These are phyloP conservation scores for Pelusios castaneus DNA, from an alignment of 2,113 vertebrate genomes.

Conservation along the genomic window DNA sequence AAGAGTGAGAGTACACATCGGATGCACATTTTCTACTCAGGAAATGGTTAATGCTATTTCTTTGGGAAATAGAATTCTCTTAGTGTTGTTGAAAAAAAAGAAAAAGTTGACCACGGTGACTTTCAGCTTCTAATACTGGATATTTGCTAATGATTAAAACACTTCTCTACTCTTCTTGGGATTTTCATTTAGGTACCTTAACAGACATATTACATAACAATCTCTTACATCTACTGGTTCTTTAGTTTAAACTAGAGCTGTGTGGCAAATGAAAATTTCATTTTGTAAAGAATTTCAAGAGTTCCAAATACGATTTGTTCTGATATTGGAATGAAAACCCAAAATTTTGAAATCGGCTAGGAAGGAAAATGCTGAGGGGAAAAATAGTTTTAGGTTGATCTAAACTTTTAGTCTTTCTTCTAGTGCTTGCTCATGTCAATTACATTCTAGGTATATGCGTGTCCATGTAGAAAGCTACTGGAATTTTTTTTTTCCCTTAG, in stretches of 20 bases:
- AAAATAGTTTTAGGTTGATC: neutral
- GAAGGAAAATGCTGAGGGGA: neutral
- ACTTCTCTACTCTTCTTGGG: neutral
- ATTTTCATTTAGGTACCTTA: neutral
- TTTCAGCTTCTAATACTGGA: neutral
- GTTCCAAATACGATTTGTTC: neutral
- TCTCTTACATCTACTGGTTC: neutral
- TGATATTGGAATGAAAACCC: neutral
- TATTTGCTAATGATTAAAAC: neutral
- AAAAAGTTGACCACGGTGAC: neutral
- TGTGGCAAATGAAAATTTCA: neutral
- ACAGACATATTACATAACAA: neutral
- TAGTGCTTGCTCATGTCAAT: too few species aligned
- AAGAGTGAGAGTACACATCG: neutral
- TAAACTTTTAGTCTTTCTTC: neutral
- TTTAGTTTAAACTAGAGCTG: neutral
- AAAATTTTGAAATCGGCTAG: rapidly evolving
- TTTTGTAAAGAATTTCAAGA: neutral
- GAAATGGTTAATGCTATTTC: slow-evolving; percentile 16
- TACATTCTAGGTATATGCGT: too few species aligned
- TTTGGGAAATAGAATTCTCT: neutral
- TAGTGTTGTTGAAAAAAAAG: neutral
- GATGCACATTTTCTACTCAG: neutral
- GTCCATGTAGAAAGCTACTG: too few species aligned
- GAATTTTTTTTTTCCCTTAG: too few species aligned